Base-by-base conservation (phyloP, 2,113 vertebrate genomes). In the Pleuronectes platessa region DNA sequence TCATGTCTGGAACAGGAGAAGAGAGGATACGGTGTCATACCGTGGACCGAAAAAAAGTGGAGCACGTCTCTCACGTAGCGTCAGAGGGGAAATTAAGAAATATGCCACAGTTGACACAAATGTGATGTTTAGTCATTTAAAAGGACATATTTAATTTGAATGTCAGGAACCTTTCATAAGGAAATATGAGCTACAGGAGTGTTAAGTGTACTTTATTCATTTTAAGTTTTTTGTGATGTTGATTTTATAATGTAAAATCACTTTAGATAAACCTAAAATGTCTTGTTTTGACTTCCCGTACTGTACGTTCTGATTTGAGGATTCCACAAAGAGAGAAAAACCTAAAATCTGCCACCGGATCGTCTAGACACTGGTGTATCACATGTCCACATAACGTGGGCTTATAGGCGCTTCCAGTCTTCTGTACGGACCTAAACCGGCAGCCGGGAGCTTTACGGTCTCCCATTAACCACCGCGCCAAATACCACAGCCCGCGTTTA, bases 361-460 rank as follows among this genome's bases (percentile, higher is more conserved):
- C 0, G 90, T 91, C 90, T 91, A 90, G 90, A 92, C 90, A 75
- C 74, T 71, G n/a, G 10, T 2, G 83, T 89, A 83, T 92, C 90
- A 68, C 58, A 84, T 90, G 82, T 86, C 89, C 76, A 85, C 82
- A 84, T 90, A 90, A 90, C 54, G 13, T 20, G 65, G 67, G 71
- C 86, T 89, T 87, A 87, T 84, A 75, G 77, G 87, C 79, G 75
- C 77, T 84, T 66, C 80, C 69, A 69, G 86, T 78, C 78, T 72
- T 82, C 82, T 77, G 56, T 81, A 81, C 9, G 53, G n/a, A 63
- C 59, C 77, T 56, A 84, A 85, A 42, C 83, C 86, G 82, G 91
- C 88, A 86, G 86, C 84, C 73, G 35, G 24, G 58, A 87, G 82
- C 82, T 89, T 92, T 87, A 91, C 77, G 68, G 81, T 83, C 84